Evolutionary conservation across 2,797 vertebrate genomes (phyloP).

Genomic region (Loriculus beryllinus): DNA sequence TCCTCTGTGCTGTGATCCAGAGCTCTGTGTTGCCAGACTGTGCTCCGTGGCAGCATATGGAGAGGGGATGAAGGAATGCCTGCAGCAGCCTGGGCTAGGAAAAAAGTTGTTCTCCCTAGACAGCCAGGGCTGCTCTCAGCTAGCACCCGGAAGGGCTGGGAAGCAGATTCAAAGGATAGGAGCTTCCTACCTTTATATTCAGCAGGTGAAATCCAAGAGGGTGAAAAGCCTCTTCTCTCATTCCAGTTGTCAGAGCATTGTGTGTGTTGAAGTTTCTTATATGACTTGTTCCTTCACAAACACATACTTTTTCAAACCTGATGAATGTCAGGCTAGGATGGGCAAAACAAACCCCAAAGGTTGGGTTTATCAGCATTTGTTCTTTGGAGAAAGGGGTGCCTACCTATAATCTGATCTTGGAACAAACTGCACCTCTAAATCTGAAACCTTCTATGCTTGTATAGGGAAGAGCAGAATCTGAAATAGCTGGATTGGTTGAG

Average conservation of each 20-base stretch:
- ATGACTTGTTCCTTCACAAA: neutral
- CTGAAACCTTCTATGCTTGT: neutral
- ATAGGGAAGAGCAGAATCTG: neutral
- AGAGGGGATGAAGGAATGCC: neutral
- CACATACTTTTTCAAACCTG: neutral
- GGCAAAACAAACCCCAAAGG: neutral
- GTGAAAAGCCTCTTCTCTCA: neutral
- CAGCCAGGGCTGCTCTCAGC: neutral
- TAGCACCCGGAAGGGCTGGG: neutral
- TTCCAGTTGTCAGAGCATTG: neutral
- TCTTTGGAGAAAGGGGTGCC: neutral
- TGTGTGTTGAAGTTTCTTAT: neutral
- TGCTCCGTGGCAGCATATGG: accelerated
- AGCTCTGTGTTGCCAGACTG: neutral
- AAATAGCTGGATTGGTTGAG: neutral
- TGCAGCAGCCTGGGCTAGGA: neutral
- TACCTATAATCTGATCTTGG: neutral
- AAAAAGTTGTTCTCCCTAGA: neutral
- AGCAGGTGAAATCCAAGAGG: neutral
- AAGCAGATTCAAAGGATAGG: neutral
- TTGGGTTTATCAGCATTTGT: neutral
- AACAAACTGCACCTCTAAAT: neutral
- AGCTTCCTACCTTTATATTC: neutral
- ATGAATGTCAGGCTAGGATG: neutral
- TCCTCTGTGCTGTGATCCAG: neutral